Conservation (phyloP, 2,888 invertebrate genomes). For the Halictus ligatus region DNA sequence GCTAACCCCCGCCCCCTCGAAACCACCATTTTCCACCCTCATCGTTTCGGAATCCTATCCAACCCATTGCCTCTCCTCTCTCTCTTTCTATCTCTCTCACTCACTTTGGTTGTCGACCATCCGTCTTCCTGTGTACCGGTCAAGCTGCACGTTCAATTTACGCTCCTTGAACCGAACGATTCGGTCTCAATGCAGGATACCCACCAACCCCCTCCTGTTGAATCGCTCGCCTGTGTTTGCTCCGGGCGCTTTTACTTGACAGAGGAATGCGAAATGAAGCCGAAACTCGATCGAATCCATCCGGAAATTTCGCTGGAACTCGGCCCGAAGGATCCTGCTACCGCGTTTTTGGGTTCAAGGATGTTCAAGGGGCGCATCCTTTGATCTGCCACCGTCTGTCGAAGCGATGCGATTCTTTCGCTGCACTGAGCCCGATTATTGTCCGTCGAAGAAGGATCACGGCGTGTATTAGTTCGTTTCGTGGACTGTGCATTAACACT, state of each 20-base stretch:
- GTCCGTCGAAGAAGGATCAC: neutral
- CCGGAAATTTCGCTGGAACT: slow-evolving; percentile 8
- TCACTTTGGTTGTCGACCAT: neutral
- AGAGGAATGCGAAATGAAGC: slow-evolving; percentile 9
- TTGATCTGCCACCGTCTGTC: neutral
- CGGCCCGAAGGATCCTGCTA: neutral
- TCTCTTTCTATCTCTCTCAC: neutral
- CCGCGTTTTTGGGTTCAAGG: neutral
- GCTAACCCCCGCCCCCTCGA: slow-evolving; percentile 15
- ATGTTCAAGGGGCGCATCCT: neutral
- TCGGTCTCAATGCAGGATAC: slow-evolving; percentile 19
- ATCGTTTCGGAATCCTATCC: neutral
- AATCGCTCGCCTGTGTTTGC: slow-evolving; percentile 14
- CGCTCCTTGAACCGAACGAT: slow-evolving; percentile 27
- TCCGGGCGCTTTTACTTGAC: neutral
- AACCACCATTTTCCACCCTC: neutral
- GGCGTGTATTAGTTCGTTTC: neutral
- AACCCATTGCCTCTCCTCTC: neutral
- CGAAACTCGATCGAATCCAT: slow-evolving; percentile 3
- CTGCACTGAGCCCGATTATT: neutral
- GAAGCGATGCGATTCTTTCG: neutral
- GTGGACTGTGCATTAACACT: neutral
- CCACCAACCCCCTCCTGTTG: slow-evolving; percentile 1
- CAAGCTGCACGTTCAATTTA: slow-evolving; percentile 20
- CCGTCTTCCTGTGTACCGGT: slow-evolving; percentile 11